A percentile compares a stretch with the other conserved stretches of the same genome.
These are phyloP conservation scores for Tonatia bakeri DNA, from an alignment of 2,113 vertebrate species.

Conservation along the genomic window DNA sequence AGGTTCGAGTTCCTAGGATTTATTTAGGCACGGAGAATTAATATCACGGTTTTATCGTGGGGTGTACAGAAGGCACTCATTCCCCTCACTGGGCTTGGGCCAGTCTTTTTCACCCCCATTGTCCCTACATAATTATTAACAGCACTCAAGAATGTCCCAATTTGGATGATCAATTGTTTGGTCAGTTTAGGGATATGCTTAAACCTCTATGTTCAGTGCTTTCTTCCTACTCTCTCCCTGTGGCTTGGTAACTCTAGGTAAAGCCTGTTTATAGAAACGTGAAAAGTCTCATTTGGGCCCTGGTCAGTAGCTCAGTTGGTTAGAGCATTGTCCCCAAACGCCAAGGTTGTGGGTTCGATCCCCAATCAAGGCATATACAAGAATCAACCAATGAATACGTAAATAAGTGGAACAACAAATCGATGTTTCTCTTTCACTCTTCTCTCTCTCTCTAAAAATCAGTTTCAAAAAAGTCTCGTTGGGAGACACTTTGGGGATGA, in stretches of 20 bases:
- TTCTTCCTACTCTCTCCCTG: not conserved
- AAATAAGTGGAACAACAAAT: too few relatives aligned
- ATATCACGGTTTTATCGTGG: not conserved
- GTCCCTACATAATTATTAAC: not conserved
- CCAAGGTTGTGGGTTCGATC: too few relatives aligned
- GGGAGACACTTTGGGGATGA: not conserved
- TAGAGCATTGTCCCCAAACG: too few relatives aligned
- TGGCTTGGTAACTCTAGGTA: not conserved
- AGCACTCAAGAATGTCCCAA: not conserved
- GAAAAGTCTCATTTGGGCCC: not conserved
- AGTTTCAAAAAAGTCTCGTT: not conserved
- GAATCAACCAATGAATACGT: too few relatives aligned
- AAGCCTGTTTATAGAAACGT: not conserved
- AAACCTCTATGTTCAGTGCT: not conserved
- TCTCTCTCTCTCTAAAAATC: too few relatives aligned
- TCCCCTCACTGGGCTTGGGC: not conserved
- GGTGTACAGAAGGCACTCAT: not conserved
- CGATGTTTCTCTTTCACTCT: too few relatives aligned
- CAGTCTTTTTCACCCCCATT: too few relatives aligned
- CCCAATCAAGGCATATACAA: too few relatives aligned
- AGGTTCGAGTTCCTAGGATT: not conserved
- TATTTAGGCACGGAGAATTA: not conserved
- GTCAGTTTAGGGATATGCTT: not conserved
- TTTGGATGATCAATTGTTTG: not conserved
- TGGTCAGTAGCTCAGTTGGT: too few relatives aligned